phyloP scores from a whole-genome alignment of 1,140 invertebrate species.

The Drosophila lacertosa region DNA sequence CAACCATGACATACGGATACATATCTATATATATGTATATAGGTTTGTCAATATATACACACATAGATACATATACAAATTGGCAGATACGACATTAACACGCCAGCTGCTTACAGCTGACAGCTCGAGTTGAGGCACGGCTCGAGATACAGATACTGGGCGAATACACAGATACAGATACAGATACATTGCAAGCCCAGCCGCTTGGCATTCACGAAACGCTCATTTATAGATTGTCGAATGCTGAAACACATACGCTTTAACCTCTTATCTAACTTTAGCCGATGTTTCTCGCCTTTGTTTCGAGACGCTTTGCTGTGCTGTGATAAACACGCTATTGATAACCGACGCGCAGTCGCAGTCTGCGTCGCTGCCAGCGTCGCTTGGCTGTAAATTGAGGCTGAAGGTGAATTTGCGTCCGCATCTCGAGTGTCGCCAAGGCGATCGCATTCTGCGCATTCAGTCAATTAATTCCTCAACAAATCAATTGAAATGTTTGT shows the following conservation, averaged over 20 bases:
- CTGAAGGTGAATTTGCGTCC: conserved; percentile 62
- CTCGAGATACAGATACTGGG: conserved; percentile 4
- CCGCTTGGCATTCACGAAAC: conserved; percentile 1
- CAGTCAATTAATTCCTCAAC: conserved; percentile 62
- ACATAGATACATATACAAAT: neutral
- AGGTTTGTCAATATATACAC: neutral
- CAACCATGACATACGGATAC: neutral
- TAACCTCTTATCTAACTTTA: conserved; percentile 23
- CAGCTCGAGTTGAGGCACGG: conserved; percentile 19
- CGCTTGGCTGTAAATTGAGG: conserved; percentile 53
- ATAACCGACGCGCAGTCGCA: conserved; percentile 27
- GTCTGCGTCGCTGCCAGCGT: neutral
- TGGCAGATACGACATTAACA: neutral
- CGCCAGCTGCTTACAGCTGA: conserved; percentile 38
- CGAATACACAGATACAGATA: conserved; percentile 26
- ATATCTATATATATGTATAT: conserved; percentile 2
- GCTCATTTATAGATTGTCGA: neutral
- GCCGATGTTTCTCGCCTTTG: conserved; percentile 22
- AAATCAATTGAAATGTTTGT: conserved; percentile 64
- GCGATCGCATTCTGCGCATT: conserved; percentile 49
- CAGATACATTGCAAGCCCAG: conserved; percentile 1
- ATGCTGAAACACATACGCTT: neutral
- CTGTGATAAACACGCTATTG: conserved; percentile 35
- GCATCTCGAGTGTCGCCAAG: conserved; percentile 60
- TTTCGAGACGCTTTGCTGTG: neutral